Percentiles rank a stretch among this genome's conserved stretches.
phyloP scores from a whole-genome alignment of 92 coral and sea anemone genomes.

The Micromussa lordhowensis region DNA sequence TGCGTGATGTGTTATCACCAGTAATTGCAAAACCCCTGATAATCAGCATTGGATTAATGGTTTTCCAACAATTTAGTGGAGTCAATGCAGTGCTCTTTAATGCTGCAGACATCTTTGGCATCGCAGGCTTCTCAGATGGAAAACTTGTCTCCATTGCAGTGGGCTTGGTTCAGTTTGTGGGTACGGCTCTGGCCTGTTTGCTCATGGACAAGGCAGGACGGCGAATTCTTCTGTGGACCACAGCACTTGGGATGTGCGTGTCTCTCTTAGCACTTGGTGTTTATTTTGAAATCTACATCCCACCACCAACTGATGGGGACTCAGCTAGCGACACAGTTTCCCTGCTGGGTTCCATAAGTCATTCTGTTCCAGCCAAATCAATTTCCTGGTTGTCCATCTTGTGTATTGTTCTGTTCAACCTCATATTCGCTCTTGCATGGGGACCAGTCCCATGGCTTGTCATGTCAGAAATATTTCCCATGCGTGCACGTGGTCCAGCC shows the following conservation, averaged over 20 bases:
- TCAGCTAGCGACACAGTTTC: slow-evolving; percentile 12
- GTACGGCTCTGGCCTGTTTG: slow-evolving; percentile 69
- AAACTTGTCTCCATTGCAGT: slow-evolving; percentile 77
- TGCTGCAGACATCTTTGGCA: slow-evolving; percentile 71
- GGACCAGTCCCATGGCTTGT: slow-evolving; percentile 97
- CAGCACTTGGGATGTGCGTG: slow-evolving; percentile 70
- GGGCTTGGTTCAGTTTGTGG: slow-evolving; percentile 73
- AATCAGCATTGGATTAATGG: slow-evolving; percentile 67
- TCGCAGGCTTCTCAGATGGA: slow-evolving; percentile 77
- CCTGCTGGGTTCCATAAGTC: slow-evolving; percentile 21
- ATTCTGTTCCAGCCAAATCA: slow-evolving; percentile 65
- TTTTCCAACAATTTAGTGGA: slow-evolving; percentile 92
- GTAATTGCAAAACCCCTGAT: slow-evolving; percentile 77
- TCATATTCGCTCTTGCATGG: slow-evolving; percentile 84
- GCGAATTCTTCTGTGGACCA: slow-evolving; percentile 76
- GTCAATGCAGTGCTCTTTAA: slow-evolving; percentile 82
- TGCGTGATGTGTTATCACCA: slow-evolving; percentile 17
- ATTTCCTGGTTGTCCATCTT: slow-evolving; percentile 82
- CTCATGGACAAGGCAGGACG: slow-evolving; percentile 89
- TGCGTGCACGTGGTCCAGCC: slow-evolving; percentile 87
- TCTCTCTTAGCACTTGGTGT: slow-evolving; percentile 75
- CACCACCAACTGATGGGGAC: slow-evolving; percentile 4
- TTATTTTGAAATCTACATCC: slow-evolving; percentile 71
- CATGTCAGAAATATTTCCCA: slow-evolving; percentile 92
- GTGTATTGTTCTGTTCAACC: slow-evolving; percentile 60